Evolutionary conservation across 2,888 invertebrate species (phyloP), one percentile per base, ranked within the genome.

Genomic region (Augiades crinisus): DNA sequence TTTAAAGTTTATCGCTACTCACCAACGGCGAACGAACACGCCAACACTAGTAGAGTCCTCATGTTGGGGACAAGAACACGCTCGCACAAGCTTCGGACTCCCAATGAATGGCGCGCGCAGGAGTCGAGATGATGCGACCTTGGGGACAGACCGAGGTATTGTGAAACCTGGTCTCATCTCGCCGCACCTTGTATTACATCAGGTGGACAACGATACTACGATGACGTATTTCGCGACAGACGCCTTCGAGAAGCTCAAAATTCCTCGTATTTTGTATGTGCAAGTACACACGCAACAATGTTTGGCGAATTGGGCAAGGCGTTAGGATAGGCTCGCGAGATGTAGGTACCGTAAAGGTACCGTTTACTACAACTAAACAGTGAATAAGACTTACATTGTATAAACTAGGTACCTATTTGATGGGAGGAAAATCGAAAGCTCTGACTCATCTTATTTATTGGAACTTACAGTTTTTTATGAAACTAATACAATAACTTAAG

Each of bases 21-120:
- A 88, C 88, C 86, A 49, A 79, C 63, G 55, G 81, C 83, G 72
- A 72, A 78, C 14, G 78, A 63, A 72, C 83, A 81, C 68, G 79
- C 70, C 57, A 86, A 61, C 57, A 82, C 67, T 58, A 82, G 67
- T 69, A 71, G 68, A 72, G 73, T 80, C 69, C 70, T 75, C 81
- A 83, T 85, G 60, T 69, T 68, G 65, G 62, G 55, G 61, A 59
- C 62, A 61, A 16, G 8, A 63, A 72, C 72, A 66, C 74, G 77
- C 67, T 75, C 69, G 70, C 69, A 61, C 73, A 66, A 77, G 74
- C 71, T 75, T 70, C 62, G 65, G 68, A 68, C 72, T 64, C 63
- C 64, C 70, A 74, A 73, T 76, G 81, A 82, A 65, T 72, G 60
- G 64, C 57, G 55, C 58, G 64, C 63, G 58, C 63, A 60, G 63